Conservation (phyloP, 2,797 vertebrate species). For the Leptatherina wallacei region DNA sequence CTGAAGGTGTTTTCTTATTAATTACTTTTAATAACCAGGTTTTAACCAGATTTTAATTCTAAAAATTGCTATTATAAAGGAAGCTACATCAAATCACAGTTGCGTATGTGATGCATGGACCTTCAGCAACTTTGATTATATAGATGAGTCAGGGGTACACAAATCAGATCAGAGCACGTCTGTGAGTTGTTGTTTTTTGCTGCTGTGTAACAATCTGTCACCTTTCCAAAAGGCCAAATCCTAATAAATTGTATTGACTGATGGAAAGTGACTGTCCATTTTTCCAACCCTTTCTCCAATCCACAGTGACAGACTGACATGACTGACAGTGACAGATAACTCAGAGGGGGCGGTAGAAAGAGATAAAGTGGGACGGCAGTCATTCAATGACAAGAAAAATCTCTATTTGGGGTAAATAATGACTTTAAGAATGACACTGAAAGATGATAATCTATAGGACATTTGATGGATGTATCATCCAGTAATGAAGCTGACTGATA, state of each 20-base stretch:
- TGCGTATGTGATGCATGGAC: slow-evolving; percentile 1
- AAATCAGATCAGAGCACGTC: slow-evolving; percentile 24
- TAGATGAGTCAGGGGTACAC: slow-evolving; percentile 29
- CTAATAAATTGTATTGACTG: slow-evolving; percentile 61
- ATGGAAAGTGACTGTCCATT: slow-evolving; percentile 61
- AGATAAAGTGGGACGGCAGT: slow-evolving; percentile 7
- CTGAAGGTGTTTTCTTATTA: neutral
- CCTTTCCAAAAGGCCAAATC: slow-evolving; percentile 50
- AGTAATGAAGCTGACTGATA: neutral
- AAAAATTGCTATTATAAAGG: neutral
- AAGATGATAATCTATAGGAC: slow-evolving; percentile 1
- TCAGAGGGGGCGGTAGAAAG: slow-evolving; percentile 22
- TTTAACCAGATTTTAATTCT: no score
- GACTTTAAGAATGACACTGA: slow-evolving; percentile 14
- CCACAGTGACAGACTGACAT: slow-evolving; percentile 52
- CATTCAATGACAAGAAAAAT: slow-evolving; percentile 28
- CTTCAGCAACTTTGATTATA: slow-evolving; percentile 30
- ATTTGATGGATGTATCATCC: slow-evolving; percentile 6
- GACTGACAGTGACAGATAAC: slow-evolving; percentile 56
- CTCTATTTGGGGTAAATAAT: slow-evolving; percentile 29
- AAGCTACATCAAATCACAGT: neutral
- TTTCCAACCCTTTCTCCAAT: slow-evolving; percentile 36
- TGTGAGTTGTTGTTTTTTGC: neutral
- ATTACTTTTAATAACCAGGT: no score
- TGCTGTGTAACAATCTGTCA: slow-evolving; percentile 45